Evolutionary conservation across 2,888 invertebrate genomes (phyloP), one percentile per base, ranked within the genome.

Genomic region (Acrobasis suavella): DNA sequence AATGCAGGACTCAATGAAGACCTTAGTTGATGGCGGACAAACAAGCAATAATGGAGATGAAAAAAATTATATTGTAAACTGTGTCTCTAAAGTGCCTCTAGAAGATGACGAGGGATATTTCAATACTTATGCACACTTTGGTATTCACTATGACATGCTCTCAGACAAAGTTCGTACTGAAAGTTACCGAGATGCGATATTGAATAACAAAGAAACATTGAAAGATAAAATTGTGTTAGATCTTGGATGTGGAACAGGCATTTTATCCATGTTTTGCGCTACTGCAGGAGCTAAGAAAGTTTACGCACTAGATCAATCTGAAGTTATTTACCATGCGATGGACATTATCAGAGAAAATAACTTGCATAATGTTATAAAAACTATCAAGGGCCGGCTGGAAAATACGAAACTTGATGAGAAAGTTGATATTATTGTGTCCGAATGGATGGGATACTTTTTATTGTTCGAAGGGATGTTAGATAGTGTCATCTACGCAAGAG

Each of bases 401-500:
- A 96, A 97, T 71, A 96, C 96, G 6, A 91, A 93, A 61, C 84
- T 98, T 58, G 96, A 96, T 0, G 95, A 96, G 62, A 95, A 96
- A 85, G 96, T 96, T 49, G 98, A 99, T 83, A 95, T 98, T 7
- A 97, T 99, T 70, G 95, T 99, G 3, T 98, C 98, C 0, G 99
- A 99, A 85, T 99, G 98, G 98, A 99, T 99, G 99, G 99, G 99
- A 0, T 99, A 99, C 84, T 98, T 99, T 83, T 92, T 99, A 50
- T 88, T 99, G 1, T 99, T 97, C 85, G 99, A 99, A 91, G 98
- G 98, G 54, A 99, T 99, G 99, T 83, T 99, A 65, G 98, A 98
- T 80, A 97, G 97, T 80, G 96, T 99, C 12, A 95, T 99, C 68
- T 96, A 96, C 84, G 97, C 98, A 0, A 94, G 98, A 75, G 96